Base-by-base conservation (phyloP, 2,113 vertebrate species). In the Eulemur macaco region DNA sequence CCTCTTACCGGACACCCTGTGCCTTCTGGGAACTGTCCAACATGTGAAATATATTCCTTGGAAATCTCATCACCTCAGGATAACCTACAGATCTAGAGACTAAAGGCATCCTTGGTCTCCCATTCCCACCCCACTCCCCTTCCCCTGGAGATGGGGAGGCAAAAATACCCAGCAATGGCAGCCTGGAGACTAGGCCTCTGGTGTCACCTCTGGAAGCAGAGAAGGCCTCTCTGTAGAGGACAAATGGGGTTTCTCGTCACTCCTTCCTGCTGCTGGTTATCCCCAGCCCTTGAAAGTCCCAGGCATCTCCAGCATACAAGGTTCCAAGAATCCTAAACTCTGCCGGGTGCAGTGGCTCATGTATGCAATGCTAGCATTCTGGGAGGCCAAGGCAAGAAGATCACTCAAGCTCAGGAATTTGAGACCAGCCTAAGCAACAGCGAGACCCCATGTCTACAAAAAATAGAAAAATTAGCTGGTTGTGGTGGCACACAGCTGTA, bases 11-110 rank as follows among this genome's bases (percentile, higher is more conserved):
- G 74, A 76, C 25, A 13, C 0, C 45, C n/a, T 63, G 15, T 42
- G 68, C 27, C 60, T 78, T 87, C 88, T 92, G 63, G 42, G 37
- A 93, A 91, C 73, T 82, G 18, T 56, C 81, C 64, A 80, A 88
- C 64, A 96, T n/a, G 18, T 88, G 58, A 94, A 87, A 80, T 18
- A 56, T 56, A 29, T 84, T 89, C 89, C 69, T 96, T 58, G 37
- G 60, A 93, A 89, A 82, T 39, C 29, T 34, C 27, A 83, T 56
- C 64, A 94, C 23, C 29, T 56, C 27, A 77, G 15, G 56, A 87
- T 42, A 96, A 45, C 20, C 64, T 76, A 81, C 37, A 69, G 27
- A 76, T 69, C 42, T 86, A 73, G 21, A 31, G 15, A 45, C 64
- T 29, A 76, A 64, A 93, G 54, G 29, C 20, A 71, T 71, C 64